Evolutionary conservation across 2,797 vertebrate genomes (phyloP).

Genomic region (Crypturellus tataupa): DNA sequence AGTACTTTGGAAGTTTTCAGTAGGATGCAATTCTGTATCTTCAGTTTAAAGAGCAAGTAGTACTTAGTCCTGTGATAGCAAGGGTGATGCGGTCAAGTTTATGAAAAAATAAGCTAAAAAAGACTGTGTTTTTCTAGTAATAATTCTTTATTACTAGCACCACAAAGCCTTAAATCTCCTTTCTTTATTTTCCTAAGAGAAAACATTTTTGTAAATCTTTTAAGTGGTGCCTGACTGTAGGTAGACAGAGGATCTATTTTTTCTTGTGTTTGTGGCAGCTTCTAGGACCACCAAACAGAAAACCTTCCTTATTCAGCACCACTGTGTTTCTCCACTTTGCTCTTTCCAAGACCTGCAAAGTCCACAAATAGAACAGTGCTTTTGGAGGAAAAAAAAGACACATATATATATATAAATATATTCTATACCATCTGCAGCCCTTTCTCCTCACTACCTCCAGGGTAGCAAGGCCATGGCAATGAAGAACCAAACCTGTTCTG

Average conservation of each 20-base stretch:
- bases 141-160: neutral
- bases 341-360: neutral
- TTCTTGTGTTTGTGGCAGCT: neutral
- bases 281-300: neutral
- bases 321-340: neutral
- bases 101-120: neutral
- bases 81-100: neutral
- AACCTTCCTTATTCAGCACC: neutral
- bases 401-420: neutral
- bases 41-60: neutral
- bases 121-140: neutral
- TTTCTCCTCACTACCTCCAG: neutral
- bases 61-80: neutral
- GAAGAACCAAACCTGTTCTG: neutral
- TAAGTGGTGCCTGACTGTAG: neutral
- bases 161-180: neutral
- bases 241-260: neutral
- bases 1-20: neutral
- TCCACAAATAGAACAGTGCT: neutral
- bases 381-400: fast-evolving
- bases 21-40: neutral
- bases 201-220: neutral
- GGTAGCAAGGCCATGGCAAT: neutral
- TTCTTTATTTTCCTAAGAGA: neutral
- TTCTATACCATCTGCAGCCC: neutral